Evolutionary conservation across 2,797 vertebrate genomes (phyloP), one percentile per base, ranked within the genome.

Genomic region (Allobates femoralis): DNA sequence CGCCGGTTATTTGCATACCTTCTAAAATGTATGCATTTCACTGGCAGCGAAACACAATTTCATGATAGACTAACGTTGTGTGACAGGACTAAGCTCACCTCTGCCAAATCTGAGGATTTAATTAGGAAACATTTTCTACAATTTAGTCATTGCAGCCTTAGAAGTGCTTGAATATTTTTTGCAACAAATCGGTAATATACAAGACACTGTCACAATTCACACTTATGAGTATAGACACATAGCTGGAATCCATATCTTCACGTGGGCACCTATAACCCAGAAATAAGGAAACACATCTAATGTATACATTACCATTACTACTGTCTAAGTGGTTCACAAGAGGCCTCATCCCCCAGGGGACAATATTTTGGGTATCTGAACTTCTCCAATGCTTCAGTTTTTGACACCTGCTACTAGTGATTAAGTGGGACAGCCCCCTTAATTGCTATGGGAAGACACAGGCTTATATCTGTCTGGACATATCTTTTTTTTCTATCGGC

Each of bases 81-180:
- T 85, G 83, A 85, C 83, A 79, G 51, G 75, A 56, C 83, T 78
- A 50, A 66, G 58, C 58, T 84, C 58, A 66, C 46, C 74, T 78
- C 83, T 69, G 74, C 74, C 83, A 85, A 79, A 37, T 85, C 46
- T 5, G 51, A 34, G 75, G 46, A 85, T 85, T 79, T 85, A 78
- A 85, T 85, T 85, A 85, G 46, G 60, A 85, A 67, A 85, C 74
- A 85, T 85, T 85, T 85, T 85, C 83, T 85, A 69, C 83, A 53
- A 75, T 78, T 78, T 85, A 85, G 74, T 67, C 23, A 12, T 56
- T 79, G 74, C 23, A 67, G 74, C 75, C 53, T 30, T 67, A n/a
- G 28, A 67, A 51, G 23, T 21, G 46, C 10, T 37, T 56, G 60
- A 77, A 79, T 78, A 78, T 85, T 78, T 84, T n/a, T 85, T 79